phyloP scores from a whole-genome alignment of 2,888 invertebrate genomes.

The Marasmarcha lunaedactyla region DNA sequence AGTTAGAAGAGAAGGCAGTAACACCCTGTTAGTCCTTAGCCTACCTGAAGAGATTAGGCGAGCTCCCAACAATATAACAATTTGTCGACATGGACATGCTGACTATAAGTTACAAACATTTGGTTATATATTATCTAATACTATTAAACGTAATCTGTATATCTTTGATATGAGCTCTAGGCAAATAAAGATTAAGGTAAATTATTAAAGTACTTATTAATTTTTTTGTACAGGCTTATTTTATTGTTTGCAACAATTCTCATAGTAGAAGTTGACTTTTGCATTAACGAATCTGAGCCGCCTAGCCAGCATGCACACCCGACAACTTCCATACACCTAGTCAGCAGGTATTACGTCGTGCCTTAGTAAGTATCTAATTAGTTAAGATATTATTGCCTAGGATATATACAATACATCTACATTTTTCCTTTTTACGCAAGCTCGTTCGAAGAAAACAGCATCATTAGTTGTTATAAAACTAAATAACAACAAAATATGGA shows the following conservation, averaged over 20 bases:
- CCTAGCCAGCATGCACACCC: background rate
- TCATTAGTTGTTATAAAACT: background rate
- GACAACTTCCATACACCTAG: conserved; percentile 23
- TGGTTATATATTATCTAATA: no score
- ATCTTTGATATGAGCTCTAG: no score
- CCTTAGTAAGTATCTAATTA: conserved; percentile 30
- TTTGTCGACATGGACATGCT: background rate
- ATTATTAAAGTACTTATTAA: no score
- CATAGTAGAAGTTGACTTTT: no score
- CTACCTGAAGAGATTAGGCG: no score
- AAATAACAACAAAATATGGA: background rate
- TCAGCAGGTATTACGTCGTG: conserved; percentile 29
- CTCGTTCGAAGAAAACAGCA: background rate
- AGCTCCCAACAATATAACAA: no score
- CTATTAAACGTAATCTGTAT: no score
- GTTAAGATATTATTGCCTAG: conserved; percentile 14
- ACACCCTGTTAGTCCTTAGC: conserved; percentile 40
- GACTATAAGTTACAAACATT: no score
- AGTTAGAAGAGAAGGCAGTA: conserved; percentile 35
- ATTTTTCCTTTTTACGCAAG: conserved; percentile 29
- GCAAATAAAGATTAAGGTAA: no score
- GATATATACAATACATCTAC: conserved; percentile 51
- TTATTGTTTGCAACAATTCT: no score
- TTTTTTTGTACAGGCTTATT: no score
- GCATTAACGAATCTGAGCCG: background rate